These are phyloP conservation scores for Campylorhamphus procurvoides DNA, from an alignment of 2,113 vertebrate species.

Conservation along the genomic window DNA sequence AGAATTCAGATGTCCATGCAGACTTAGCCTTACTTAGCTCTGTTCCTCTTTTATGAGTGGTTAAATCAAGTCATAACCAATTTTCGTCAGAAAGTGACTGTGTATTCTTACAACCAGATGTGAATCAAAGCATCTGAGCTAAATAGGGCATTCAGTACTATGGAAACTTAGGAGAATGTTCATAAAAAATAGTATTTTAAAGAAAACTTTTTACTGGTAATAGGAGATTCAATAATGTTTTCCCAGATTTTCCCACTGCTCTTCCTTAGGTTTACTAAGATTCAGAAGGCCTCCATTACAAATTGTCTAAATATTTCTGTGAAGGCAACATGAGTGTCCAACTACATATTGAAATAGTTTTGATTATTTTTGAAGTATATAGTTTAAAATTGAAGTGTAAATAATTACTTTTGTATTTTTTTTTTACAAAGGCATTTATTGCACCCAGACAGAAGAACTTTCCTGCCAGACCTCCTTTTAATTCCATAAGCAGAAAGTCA, in stretches of 20 bases:
- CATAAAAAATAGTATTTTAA: neutral
- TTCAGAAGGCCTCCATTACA: neutral
- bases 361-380: fast-evolving
- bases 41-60: neutral
- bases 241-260: neutral
- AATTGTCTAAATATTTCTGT: neutral
- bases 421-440: neutral
- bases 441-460: neutral
- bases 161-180: neutral
- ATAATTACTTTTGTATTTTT: neutral
- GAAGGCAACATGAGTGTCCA: neutral
- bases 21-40: neutral
- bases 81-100: neutral
- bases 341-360: neutral
- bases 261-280: neutral
- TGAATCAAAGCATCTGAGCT: neutral
- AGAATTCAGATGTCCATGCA: neutral
- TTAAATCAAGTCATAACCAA: neutral
- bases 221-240: neutral
- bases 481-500: neutral
- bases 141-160: neutral
- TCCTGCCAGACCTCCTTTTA: neutral
- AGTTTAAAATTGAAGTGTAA: neutral
- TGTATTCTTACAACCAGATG: neutral
- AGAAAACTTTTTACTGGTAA: neutral